Conservation (phyloP, 92 coral and sea anemone genomes). For the Pocillopora grandis region DNA sequence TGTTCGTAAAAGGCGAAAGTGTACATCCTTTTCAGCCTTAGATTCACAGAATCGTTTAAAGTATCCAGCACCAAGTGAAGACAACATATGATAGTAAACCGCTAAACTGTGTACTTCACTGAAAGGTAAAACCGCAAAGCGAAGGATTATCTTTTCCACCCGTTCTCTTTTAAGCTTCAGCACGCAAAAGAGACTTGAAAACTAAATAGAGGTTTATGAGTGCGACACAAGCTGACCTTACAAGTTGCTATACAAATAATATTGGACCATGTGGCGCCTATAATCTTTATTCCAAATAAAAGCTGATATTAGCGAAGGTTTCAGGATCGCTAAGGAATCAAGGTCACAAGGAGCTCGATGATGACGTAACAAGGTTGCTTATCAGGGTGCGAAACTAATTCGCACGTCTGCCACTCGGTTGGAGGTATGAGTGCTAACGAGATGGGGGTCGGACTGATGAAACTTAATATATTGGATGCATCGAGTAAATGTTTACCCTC, state of each 20-base stretch:
- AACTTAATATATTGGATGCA: no score
- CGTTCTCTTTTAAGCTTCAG: neutral
- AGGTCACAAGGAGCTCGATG: neutral
- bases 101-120: neutral
- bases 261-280: slow-evolving; percentile 13
- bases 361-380: neutral
- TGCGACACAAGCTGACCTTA: neutral
- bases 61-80: neutral
- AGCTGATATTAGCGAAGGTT: neutral
- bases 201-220: neutral
- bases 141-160: neutral
- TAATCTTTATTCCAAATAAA: neutral
- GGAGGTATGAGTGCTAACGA: no score
- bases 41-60: neutral
- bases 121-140: slow-evolving; percentile 7
- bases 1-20: no score
- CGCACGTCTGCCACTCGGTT: neutral
- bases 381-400: neutral
- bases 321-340: neutral
- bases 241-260: slow-evolving; percentile 15
- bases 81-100: neutral
- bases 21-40: neutral
- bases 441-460: no score
- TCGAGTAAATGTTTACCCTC: no score
- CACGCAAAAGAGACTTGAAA: neutral